phyloP scores from a whole-genome alignment of 1,140 invertebrate species.

The Maniola jurtina region DNA sequence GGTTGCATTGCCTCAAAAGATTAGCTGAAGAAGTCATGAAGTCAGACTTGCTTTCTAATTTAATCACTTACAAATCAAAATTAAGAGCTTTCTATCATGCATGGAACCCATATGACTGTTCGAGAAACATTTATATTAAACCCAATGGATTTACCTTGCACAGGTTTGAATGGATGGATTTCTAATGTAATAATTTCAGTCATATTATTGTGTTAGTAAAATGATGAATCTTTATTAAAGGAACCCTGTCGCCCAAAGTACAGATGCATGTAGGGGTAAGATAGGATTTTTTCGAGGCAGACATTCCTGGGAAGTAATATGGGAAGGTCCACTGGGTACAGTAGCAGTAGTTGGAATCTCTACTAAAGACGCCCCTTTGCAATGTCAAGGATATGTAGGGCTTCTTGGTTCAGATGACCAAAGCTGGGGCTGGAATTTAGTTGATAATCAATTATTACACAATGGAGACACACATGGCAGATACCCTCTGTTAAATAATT shows the following conservation, averaged over 20 bases:
- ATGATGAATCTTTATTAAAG: slow-evolving; percentile 58
- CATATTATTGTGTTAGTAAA: neutral
- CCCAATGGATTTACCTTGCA: slow-evolving; percentile 98
- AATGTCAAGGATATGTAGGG: slow-evolving; percentile 96
- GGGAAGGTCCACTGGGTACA: slow-evolving; percentile 98
- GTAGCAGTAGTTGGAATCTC: slow-evolving; percentile 97
- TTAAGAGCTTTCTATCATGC: slow-evolving; percentile 96
- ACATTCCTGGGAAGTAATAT: slow-evolving; percentile 99
- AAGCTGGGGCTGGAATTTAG: slow-evolving; percentile 99
- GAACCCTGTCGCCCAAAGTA: slow-evolving; percentile 99
- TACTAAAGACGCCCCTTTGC: slow-evolving; percentile 94
- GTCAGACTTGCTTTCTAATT: slow-evolving; percentile 93
- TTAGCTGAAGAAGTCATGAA: slow-evolving; percentile 94
- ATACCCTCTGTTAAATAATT: slow-evolving; percentile 97
- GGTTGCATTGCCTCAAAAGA: slow-evolving; percentile 92
- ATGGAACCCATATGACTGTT: slow-evolving; percentile 98
- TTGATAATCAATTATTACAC: slow-evolving; percentile 97
- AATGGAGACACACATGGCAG: slow-evolving; percentile 97
- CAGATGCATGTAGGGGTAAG: slow-evolving; percentile 97
- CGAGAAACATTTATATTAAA: slow-evolving; percentile 97
- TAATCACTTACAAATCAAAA: slow-evolving; percentile 96
- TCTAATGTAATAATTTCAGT: slow-evolving; percentile 6
- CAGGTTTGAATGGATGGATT: slow-evolving; percentile 71
- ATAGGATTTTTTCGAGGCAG: slow-evolving; percentile 95
- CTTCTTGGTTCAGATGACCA: slow-evolving; percentile 96